These are phyloP conservation scores for Temnothorax nylanderi DNA, from an alignment of 1,140 invertebrate species.

Conservation along the genomic window DNA sequence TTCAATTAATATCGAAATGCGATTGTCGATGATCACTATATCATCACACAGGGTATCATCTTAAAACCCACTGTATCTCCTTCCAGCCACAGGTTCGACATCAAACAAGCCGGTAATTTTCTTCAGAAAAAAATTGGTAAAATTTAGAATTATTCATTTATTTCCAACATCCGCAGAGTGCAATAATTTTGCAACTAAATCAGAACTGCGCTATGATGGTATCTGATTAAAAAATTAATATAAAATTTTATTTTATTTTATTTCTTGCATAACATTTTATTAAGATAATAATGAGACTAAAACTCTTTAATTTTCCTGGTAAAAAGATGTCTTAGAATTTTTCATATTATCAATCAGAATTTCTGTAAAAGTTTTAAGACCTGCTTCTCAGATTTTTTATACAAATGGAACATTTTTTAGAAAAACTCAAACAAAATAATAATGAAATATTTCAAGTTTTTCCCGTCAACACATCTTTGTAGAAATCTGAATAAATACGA, in stretches of 20 bases:
- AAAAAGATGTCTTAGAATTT: no score
- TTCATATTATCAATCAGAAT: no score
- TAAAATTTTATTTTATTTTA: neutral
- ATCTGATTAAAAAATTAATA: neutral
- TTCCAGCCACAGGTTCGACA: neutral
- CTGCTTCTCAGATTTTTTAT: no score
- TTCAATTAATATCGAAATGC: neutral
- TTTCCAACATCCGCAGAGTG: neutral
- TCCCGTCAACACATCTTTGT: no score
- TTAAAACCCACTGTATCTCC: slow-evolving; percentile 8
- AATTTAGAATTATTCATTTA: neutral
- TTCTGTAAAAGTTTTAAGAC: no score
- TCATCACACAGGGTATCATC: neutral
- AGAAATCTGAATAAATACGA: no score
- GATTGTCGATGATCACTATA: neutral
- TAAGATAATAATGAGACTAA: neutral
- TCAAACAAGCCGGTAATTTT: neutral
- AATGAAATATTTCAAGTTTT: no score
- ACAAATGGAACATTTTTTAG: no score
- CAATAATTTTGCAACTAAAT: neutral
- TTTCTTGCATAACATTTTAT: neutral
- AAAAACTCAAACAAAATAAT: no score
- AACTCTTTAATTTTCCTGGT: neutral
- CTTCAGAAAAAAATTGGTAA: neutral
- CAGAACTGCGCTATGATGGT: neutral